Base-by-base conservation (phyloP, 1,140 invertebrate genomes). In the Drosophila azteca region DNA sequence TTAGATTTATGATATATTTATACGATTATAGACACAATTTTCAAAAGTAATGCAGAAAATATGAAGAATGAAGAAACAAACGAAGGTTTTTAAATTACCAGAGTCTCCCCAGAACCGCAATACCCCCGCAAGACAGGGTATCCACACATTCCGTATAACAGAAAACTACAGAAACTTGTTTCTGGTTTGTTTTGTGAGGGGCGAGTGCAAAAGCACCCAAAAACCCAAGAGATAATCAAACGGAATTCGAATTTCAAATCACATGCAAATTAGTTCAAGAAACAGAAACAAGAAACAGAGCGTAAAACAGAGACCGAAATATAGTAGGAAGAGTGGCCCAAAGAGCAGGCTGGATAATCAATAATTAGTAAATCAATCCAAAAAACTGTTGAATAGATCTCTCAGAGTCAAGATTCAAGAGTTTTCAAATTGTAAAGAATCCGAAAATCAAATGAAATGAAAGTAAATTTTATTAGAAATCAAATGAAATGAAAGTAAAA, bases 141-240 rank as follows among this genome's bases (percentile, higher is more conserved):
- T 13, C 5, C 17, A 20, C 17, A 13, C 11, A 39, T 39, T 39
- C 35, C 35, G 4, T 39, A 13, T 39, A 44, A 60, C 58, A 63
- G 60, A 63, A 58, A 24, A 11, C n/a, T 8, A 51, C 17, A 20
- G 17, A 58, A 63, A 60, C 60, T 26, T 29, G 60, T 63, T 63
- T 63, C 26, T 41, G 29, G 35, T 24, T 51, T 60, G 53, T 57
- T 57, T 24, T 29, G 9, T 20, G 17, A 20, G 4, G 35, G 11
- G 59, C 60, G 60, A 63, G 60, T 63, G 60, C 60, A 63, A 63
- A 63, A 60, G 60, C 60, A 60, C 60, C 15, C 9, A 44, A 62
- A 43, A 11, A 13, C 35, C 35, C 60, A 29, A 31, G 13, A 59
- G 7, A 41, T 53, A 43, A 62, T 62, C 31, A 43, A 43, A 26